A percentile compares a stretch with the other conserved stretches of the same genome.
Conservation (phyloP, 2,888 invertebrate genomes). For the Ormyrus pomaceus region DNA sequence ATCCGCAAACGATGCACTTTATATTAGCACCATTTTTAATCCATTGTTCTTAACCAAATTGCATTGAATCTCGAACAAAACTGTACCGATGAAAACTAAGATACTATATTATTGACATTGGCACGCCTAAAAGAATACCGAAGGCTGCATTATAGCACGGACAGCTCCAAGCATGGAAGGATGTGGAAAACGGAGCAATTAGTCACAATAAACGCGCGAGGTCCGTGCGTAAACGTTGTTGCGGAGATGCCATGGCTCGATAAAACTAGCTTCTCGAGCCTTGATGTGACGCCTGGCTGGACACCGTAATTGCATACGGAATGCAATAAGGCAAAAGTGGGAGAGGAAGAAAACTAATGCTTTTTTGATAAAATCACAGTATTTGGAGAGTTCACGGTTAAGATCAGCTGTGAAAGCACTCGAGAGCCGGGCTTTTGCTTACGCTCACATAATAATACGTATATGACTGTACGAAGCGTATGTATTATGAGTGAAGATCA, state of each 20-base stretch:
- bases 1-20: too few relatives aligned
- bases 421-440: too few relatives aligned
- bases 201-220: slow-evolving; percentile 51
- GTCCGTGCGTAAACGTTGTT: not conserved
- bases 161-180: not conserved
- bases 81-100: too few relatives aligned
- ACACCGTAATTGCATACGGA: not conserved
- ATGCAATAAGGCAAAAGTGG: not conserved
- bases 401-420: not conserved
- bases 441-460: too few relatives aligned
- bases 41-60: too few relatives aligned
- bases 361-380: not conserved
- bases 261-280: slow-evolving; percentile 26
- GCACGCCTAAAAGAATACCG: not conserved
- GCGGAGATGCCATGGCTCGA: slow-evolving; percentile 12
- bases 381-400: not conserved
- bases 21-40: too few relatives aligned
- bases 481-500: too few relatives aligned
- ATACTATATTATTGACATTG: slow-evolving; percentile 1
- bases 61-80: too few relatives aligned
- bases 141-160: too few relatives aligned
- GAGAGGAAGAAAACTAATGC: not conserved
- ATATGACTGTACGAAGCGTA: too few relatives aligned
- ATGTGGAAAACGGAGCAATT: slow-evolving; percentile 54
- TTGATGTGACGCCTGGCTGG: not conserved